Evolutionary conservation across 2,113 vertebrate genomes (phyloP).

Genomic region (Podilymbus podiceps): DNA sequence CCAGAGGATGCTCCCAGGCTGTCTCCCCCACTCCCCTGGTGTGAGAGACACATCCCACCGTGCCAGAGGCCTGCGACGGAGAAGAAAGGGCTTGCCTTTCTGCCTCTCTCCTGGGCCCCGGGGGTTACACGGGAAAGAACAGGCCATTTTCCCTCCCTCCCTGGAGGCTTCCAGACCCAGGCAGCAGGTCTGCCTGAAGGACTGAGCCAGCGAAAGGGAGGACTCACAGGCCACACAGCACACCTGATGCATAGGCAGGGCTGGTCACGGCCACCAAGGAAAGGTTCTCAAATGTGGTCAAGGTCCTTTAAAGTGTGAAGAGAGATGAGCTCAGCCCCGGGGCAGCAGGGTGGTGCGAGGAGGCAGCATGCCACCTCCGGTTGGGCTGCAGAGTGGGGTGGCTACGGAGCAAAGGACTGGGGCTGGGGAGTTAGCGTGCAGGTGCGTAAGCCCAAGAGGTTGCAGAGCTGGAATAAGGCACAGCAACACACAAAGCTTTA

Average conservation of each 20-base stretch:
- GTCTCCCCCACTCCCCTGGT: rapidly evolving
- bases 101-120: not conserved
- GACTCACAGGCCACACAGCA: rapidly evolving
- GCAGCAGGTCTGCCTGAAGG: not conserved
- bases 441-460: not conserved
- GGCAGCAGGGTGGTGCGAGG: not conserved
- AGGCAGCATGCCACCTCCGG: not conserved
- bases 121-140: not conserved
- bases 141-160: not conserved
- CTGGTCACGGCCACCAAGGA: not conserved
- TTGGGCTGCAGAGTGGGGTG: rapidly evolving
- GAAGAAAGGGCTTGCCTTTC: not conserved
- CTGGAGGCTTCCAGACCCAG: not conserved
- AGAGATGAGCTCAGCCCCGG: rapidly evolving
- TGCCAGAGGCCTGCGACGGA: rapidly evolving
- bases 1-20: not conserved
- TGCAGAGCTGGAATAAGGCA: not conserved
- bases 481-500: not conserved
- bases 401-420: not conserved
- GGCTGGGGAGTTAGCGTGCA: not conserved
- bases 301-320: not conserved
- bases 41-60: rapidly evolving
- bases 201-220: rapidly evolving
- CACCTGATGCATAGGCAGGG: no score
- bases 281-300: not conserved